Evolutionary conservation across 2,113 vertebrate genomes (phyloP).

Genomic region (Carassius gibelio): DNA sequence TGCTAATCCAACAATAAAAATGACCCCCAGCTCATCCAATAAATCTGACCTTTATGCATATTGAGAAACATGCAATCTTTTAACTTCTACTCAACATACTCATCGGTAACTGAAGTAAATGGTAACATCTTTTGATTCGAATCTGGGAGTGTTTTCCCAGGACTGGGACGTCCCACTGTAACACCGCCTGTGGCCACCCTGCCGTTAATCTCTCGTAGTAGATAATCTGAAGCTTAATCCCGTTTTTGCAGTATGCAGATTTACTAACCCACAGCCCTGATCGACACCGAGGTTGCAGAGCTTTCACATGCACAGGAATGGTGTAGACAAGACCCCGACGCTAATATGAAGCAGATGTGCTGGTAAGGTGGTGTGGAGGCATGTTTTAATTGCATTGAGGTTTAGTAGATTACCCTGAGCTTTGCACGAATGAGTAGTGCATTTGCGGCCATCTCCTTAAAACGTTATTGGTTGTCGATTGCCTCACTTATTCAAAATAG

Average conservation of each 20-base stretch:
- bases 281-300: not conserved
- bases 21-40: not conserved
- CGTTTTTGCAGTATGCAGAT: constrained; percentile 12
- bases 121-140: not conserved
- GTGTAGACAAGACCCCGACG: not conserved
- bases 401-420: not conserved
- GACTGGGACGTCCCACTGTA: not conserved
- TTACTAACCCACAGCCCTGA: constrained; percentile 20
- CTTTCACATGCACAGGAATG: not conserved
- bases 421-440: not conserved
- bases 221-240: constrained; percentile 52
- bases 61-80: not conserved
- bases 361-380: constrained; percentile 32
- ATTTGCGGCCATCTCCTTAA: not conserved
- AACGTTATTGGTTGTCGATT: not conserved
- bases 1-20: constrained; percentile 26
- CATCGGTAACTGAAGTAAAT: not conserved
- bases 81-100: not conserved
- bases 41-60: constrained; percentile 8
- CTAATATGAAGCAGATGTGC: constrained; percentile 49
- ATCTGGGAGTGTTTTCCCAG: not conserved
- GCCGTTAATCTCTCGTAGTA: constrained; percentile 41
- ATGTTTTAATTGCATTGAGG: constrained; percentile 5
- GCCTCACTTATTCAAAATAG: not conserved
- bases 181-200: constrained; percentile 7